Evolutionary conservation across 2,797 vertebrate species (phyloP).

Genomic region (Lacerta bilineata): DNA sequence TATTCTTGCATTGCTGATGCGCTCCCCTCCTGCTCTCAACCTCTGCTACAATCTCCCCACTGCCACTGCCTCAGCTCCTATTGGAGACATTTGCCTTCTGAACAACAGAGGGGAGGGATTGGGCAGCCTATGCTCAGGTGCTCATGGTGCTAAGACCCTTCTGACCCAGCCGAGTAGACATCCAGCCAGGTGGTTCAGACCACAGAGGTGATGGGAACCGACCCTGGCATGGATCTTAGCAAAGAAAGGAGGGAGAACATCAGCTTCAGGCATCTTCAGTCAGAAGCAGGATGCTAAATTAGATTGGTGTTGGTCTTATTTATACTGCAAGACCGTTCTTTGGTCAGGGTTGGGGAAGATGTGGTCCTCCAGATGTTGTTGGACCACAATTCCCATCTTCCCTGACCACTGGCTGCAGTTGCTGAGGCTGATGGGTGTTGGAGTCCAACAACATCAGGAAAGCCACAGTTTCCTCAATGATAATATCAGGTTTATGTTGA

Average conservation of each 20-base stretch:
- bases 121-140: neutral
- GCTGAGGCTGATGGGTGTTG: too few relatives aligned
- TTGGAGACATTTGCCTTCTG: too few relatives aligned
- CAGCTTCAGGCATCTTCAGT: neutral
- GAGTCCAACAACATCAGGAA: too few relatives aligned
- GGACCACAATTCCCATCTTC: too few relatives aligned
- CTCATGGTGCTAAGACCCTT: neutral
- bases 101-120: neutral
- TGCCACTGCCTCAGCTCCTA: too few relatives aligned
- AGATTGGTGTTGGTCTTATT: neutral
- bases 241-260: neutral
- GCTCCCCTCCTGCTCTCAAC: too few relatives aligned
- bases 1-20: neutral
- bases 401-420: too few relatives aligned
- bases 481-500: neutral
- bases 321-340: neutral
- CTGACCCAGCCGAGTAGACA: neutral
- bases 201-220: neutral
- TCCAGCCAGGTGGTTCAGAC: neutral
- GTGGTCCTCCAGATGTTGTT: too few relatives aligned
- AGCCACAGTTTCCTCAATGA: too few relatives aligned
- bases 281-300: neutral
- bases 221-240: neutral
- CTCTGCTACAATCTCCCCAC: too few relatives aligned
- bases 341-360: too few relatives aligned